These are phyloP conservation scores for Heliothis peltigera DNA, from an alignment of 2,888 invertebrate genomes.

Conservation along the genomic window DNA sequence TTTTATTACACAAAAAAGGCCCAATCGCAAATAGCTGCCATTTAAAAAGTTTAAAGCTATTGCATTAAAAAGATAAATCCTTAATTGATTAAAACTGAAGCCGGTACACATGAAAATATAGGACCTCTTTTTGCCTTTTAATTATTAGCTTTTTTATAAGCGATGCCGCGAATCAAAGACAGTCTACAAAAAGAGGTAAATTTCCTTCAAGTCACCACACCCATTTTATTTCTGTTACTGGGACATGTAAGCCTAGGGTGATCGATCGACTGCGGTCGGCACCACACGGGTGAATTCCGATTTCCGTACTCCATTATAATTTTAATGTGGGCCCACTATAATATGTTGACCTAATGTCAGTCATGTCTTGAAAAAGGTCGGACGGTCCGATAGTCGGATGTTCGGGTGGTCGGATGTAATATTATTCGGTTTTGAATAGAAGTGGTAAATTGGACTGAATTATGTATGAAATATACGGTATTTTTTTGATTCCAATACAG, in stretches of 20 bases:
- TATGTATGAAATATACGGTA: background rate
- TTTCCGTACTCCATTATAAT: slow-evolving; percentile 61
- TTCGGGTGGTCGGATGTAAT: slow-evolving; percentile 46
- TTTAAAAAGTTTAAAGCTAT: no score
- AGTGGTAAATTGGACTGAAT: slow-evolving; percentile 38
- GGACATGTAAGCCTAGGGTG: slow-evolving; percentile 57
- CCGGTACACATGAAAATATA: no score
- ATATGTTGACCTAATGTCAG: slow-evolving; percentile 53
- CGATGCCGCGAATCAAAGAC: background rate
- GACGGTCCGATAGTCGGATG: slow-evolving; percentile 31
- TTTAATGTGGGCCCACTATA: slow-evolving; percentile 56
- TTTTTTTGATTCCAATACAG: no score
- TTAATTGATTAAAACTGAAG: no score
- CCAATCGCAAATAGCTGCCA: no score
- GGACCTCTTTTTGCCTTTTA: no score
- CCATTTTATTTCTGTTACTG: slow-evolving; percentile 64
- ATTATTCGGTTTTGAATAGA: slow-evolving; percentile 47
- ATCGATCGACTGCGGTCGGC: slow-evolving; percentile 59
- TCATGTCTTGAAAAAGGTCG: slow-evolving; percentile 53
- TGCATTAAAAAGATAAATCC: no score
- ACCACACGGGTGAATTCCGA: slow-evolving; percentile 58
- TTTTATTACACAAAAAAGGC: no score
- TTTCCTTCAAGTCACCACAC: slow-evolving; percentile 50
- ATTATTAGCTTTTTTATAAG: background rate
- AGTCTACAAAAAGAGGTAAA: background rate